Conservation (phyloP, 2,888 invertebrate species). For the Drosophila mayaguana region DNA sequence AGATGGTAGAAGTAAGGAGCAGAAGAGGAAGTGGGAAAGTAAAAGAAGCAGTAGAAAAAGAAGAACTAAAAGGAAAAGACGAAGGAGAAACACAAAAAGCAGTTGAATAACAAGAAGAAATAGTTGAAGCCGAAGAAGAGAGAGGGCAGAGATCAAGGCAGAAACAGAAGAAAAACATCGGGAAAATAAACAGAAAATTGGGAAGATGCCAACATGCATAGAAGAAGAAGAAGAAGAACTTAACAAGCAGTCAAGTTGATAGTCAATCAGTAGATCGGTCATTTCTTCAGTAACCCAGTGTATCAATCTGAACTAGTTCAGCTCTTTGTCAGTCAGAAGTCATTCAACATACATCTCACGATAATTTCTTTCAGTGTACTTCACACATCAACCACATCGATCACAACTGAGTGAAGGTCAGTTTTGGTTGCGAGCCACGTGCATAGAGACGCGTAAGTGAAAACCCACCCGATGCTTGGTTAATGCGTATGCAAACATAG, state of each 20-base stretch:
- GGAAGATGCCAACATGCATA: too few species aligned
- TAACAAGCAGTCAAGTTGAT: neutral
- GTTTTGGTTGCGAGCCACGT: conserved; percentile 32
- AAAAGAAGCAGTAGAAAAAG: neutral
- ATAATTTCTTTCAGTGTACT: conserved; percentile 40
- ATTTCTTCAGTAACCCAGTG: too few species aligned
- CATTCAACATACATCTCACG: neutral
- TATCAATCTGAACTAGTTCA: too few species aligned
- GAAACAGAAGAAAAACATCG: too few species aligned
- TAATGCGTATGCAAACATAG: conserved; percentile 49
- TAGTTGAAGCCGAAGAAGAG: too few species aligned
- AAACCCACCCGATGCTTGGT: conserved; percentile 15
- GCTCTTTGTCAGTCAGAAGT: too few species aligned
- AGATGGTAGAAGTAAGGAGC: too few species aligned
- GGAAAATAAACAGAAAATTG: too few species aligned
- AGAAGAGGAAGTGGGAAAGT: neutral
- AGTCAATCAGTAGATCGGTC: neutral
- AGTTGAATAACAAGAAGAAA: too few species aligned
- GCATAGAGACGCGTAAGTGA: conserved; percentile 29
- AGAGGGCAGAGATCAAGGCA: too few species aligned
- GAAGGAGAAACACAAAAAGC: too few species aligned
- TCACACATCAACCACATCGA: conserved; percentile 56
- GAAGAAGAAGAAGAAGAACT: neutral
- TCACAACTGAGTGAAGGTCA: conserved; percentile 57
- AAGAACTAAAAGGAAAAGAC: too few species aligned